Evolutionary conservation across 2,888 invertebrate species (phyloP), one percentile per base, ranked within the genome.

Genomic region (Ctenicera cuprea): DNA sequence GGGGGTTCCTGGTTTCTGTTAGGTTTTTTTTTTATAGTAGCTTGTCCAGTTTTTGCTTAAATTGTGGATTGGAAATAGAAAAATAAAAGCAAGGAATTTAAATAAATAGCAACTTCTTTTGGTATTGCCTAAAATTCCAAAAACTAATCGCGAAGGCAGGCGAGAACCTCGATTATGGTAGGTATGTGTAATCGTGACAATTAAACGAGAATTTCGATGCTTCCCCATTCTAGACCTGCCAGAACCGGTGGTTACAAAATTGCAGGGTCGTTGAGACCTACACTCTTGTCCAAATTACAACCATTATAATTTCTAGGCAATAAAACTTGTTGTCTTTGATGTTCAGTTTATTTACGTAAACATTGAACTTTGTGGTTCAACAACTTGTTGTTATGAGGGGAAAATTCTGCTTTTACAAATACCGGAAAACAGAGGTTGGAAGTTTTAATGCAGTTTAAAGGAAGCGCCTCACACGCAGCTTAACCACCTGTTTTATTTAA

Each of bases 181-280:
- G 57, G 33, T 37, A 57, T 8, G 57, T 37, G 16, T 57, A 57
- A 57, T 30, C 57, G 57, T 57, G 33, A 50, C 57, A 57, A 33
- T 57, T 57, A 57, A 37, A 37, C 16, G 33, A 37, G 57, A 57
- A 57, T 57, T 57, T 57, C 11, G 57, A 41, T 30, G 63, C 63
- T 63, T 63, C 63, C 63, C 63, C 63, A 43, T 63, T 61, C 61
- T 20, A 7, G 38, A 20, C 61, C 57, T 16, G 57, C 14, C 12
- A n/a, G 43, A 62, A 62, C 43, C 26, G 45, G 63, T 45, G 43
- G 63, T 43, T 45, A 45, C 43, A 16, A 43, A 63, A 63, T 62
- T 63, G 43, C 26, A 16, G 63, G 61, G 54, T 54, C 54, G 33
- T 54, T 54, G 54, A 30, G 33, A 14, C 41, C 18, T 22, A 30